Base-by-base conservation (phyloP, 2,888 invertebrate species). In the Cactoblastis cactorum region DNA sequence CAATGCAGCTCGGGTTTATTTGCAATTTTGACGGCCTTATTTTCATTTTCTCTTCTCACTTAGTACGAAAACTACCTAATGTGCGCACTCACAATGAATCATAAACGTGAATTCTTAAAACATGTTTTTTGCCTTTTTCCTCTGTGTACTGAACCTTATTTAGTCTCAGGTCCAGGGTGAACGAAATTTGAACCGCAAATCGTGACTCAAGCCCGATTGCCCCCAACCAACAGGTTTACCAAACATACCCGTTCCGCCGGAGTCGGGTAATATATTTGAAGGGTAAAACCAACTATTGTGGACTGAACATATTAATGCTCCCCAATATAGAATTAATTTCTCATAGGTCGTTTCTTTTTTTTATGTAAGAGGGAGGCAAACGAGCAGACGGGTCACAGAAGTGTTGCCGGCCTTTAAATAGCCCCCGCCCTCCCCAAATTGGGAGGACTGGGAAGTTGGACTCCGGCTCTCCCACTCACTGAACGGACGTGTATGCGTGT, bases 181-280 rank as follows among this genome's bases (percentile, higher is more conserved):
- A 74, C 69, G 83, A 75, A 83, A 82, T 77, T 70, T 69, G 81
- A 83, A 69, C 71, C 77, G 57, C 48, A 54, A 69, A 61, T 79
- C 83, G 83, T 83, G 83, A 82, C 80, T 78, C 68, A 69, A 63
- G 58, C 75, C 61, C 62, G 43, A 43, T 43, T 43, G 43, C 43
- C 43, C 24, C 28, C 28, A 79, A 68, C 59, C 50, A 71, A 80
- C 83, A 65, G 74, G 83, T 83, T 78, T 69, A 61, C 61, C 59
- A 62, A 61, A 58, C 63, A 61, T 58, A 61, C 61, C 63, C 53
- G 54, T 51, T 55, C 53, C 52, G 56, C 53, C 28, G 37, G 45
- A 55, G 35, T 49, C 48, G 49, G 49, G 39, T 51, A 50, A 33
- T 58, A 58, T 57, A 56, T 57, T 50, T 53, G 62, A 62, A 57